Base-by-base conservation (phyloP, 2,888 invertebrate genomes). In the Alitta virens region DNA sequence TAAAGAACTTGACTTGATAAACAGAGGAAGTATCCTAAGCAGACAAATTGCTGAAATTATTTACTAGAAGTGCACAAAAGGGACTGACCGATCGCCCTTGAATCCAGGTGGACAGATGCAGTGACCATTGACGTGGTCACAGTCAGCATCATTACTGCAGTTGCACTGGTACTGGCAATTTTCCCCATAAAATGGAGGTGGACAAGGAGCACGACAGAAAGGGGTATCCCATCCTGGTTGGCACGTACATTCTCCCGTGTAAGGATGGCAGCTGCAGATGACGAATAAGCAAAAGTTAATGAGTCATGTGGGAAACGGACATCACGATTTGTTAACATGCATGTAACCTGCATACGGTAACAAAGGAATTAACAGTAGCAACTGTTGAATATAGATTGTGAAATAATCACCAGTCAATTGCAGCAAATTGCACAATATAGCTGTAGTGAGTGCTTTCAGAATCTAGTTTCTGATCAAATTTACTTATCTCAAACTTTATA, bases 111-210 rank as follows among this genome's bases (percentile, higher is more conserved):
- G 53, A 58, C 68, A 68, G 7, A 59, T 64, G 33, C 76, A 76
- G 25, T 62, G 60, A 1, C 76, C 75, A 2, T 71, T 69, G 3
- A 69, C 70, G 25, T 63, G 68, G 56, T 75, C 70, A 65, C 76
- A 76, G 40, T 58, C 53, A 9, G 60, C 57, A 5, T 63, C 68
- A 64, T 74, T 71, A 5, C 60, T 50, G 63, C 76, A 76, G 7
- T 63, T 40, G 60, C 76, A 76, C 0, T 56, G 40, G 33, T 70
- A 59, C 1, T 33, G 27, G 60, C 76, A 76, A 24, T 64, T 42
- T 1, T 66, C 40, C 0, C 76, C 76, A 24, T 68, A 73, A 58
- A 62, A 67, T 16, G 68, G 68, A 1, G 66, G 56, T 2, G 65
- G 63, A 25, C 73, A 73, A 2, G 64, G 61, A n/a, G 56, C 50